Evolutionary conservation across 2,797 vertebrate species (phyloP), one percentile per base, ranked within the genome.

Genomic region (Urosaurus nigricauda): DNA sequence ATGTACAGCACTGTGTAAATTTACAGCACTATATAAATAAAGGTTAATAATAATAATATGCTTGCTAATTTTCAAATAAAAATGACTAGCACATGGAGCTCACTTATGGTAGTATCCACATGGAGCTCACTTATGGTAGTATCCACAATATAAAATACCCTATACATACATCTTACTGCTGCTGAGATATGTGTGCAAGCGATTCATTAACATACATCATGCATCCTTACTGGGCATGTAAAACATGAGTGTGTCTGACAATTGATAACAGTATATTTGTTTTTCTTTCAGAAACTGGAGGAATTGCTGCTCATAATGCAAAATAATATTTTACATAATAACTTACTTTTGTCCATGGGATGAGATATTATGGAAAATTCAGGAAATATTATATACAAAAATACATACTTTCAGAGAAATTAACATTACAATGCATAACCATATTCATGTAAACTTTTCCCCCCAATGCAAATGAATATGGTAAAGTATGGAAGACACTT

Each of bases 241-340:
- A 51, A 47, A 24, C 83, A 92, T 80, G 82, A 89, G 11, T 80
- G 5, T 89, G 58, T 5, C 58, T 86, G 58, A 43, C 77, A 60
- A 81, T 40, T 37, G 35, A 81, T 80, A 17, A 79, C 32, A 19
- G 26, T 70, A 70, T 68, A 35, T 83, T 83, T 71, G 16, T 53
- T n/a, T 73, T 73, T 37, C 29, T 13, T 2, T 29, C 17, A n/a
- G 58, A 71, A 56, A 47, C 32, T 21, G 60, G 43, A 65, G 29
- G 6, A 16, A 0, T 63, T 63, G 47, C 32, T n/a, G 58, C 60
- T 47, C 32, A 35, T 78, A 60, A 32, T 78, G 19, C 47, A 19
- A 47, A 77, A 58, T 78, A 75, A 9, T 75, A 24, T 37, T 73
- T 75, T 40, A 75, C 65, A 68, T 29, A 68, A 68, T 29, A 68